Evolutionary conservation across 2,113 vertebrate species (phyloP).

Genomic region (Aspidoscelis tigris): DNA sequence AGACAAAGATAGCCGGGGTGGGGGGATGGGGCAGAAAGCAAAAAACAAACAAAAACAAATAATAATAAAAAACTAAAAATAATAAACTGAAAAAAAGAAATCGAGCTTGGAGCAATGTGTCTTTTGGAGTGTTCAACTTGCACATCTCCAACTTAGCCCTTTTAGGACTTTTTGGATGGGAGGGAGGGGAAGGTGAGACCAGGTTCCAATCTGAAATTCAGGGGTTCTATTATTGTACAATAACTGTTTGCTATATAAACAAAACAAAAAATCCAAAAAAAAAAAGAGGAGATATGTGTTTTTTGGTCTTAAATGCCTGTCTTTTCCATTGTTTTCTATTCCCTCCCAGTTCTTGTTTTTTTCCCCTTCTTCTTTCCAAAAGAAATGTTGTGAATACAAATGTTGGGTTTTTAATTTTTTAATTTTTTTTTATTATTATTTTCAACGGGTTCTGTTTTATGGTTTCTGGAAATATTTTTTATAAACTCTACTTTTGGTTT

Average conservation of each 20-base stretch:
- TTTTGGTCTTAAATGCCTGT: constrained; percentile 36
- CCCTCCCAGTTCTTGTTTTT: neutral
- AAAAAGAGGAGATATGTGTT: constrained; percentile 20
- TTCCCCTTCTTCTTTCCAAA: neutral
- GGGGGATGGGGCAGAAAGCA: neutral
- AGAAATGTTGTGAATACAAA: constrained; percentile 30
- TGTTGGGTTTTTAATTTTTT: constrained; percentile 26
- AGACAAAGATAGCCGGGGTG: constrained; percentile 6
- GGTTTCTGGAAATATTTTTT: constrained; percentile 32
- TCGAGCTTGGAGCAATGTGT: constrained; percentile 25
- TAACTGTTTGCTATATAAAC: constrained; percentile 47
- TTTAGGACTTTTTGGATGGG: neutral
- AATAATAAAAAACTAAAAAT: neutral
- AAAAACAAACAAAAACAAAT: neutral
- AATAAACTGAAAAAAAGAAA: neutral
- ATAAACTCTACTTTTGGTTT: constrained; percentile 33
- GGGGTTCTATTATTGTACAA: constrained; percentile 41
- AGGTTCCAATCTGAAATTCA: constrained; percentile 30
- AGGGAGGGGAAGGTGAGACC: neutral
- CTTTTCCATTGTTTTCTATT: neutral
- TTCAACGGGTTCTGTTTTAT: constrained; percentile 26
- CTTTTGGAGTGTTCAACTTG: constrained; percentile 20
- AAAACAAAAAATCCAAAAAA: constrained; percentile 15
- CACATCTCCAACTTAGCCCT: neutral
- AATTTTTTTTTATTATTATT: constrained; percentile 31